phyloP scores from a whole-genome alignment of 2,888 invertebrate species.

The Leucophenga maculata region DNA sequence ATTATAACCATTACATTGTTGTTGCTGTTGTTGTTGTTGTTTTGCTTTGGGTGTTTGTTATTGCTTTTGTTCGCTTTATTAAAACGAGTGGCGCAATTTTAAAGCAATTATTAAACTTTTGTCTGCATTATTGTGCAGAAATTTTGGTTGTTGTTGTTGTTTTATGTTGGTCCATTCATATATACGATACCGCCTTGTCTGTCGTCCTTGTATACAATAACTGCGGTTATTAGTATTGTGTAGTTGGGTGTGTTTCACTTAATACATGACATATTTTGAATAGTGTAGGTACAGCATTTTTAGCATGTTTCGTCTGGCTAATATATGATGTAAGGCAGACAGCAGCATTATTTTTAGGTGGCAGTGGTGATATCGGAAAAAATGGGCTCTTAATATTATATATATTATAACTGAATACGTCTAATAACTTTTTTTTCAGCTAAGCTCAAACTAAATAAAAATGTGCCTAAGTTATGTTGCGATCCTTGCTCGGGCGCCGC shows the following conservation, averaged over 20 bases:
- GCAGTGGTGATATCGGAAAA: too few relatives aligned
- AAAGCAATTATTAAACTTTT: constrained; percentile 59
- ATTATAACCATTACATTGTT: constrained; percentile 13
- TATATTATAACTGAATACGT: too few relatives aligned
- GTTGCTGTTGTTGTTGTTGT: constrained; percentile 16
- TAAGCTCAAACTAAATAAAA: too few relatives aligned
- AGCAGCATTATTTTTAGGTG: too few relatives aligned
- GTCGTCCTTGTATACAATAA: not conserved
- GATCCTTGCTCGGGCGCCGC: too few relatives aligned
- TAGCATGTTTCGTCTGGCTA: too few relatives aligned
- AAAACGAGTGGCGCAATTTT: constrained; percentile 67
- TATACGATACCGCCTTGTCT: too few relatives aligned
- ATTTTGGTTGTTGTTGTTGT: constrained; percentile 36
- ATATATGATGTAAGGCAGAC: too few relatives aligned
- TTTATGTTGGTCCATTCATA: not conserved
- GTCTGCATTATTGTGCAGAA: constrained; percentile 36
- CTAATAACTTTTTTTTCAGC: too few relatives aligned
- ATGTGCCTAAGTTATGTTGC: too few relatives aligned
- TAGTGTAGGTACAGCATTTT: not conserved
- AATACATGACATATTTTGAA: not conserved
- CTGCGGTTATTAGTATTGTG: not conserved
- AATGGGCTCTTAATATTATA: too few relatives aligned
- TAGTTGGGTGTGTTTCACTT: not conserved
- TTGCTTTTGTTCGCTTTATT: constrained; percentile 49
- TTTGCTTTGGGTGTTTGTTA: constrained; percentile 30